Base-by-base conservation (phyloP, 2,888 invertebrate species). In the Drosophila imparisetae region DNA sequence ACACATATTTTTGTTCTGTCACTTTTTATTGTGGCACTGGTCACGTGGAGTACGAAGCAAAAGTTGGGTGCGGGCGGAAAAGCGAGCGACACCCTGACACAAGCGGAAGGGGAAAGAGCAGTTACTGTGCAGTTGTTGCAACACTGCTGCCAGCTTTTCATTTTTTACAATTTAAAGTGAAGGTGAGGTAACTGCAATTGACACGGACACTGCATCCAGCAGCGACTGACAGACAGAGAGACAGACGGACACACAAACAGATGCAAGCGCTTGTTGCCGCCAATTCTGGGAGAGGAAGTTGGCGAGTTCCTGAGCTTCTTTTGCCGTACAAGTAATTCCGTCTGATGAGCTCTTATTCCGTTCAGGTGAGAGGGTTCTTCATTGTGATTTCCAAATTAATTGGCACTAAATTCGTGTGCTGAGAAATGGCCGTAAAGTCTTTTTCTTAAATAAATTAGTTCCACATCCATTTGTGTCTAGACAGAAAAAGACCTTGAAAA, bases 1-100 rank as follows among this genome's bases (percentile, higher is more conserved):
- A 82, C 83, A 87, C 84, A 84, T 83, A 84, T 84, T 84, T 84
- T 74, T 83, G 83, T 83, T 85, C 86, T 84, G 84, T 87, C 88
- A 84, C 88, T 84, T 84, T 87, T 84, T 84, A 87, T 87, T 84
- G 84, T 84, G 66, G 71, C 79, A 64, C 66, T 62, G 64, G 53
- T 63, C 62, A 38, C 59, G 50, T 42, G 21, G 32, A 8, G 59
- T 49, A 38, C 7, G 21, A 24, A 24, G 21, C 8, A 32, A 40
- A 40, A 40, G 40, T 11, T 45, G 52, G 59, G 30, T 30, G 54
- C 36, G 29, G n/a, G 29, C 48, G 57, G 45, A 60, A 54, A 65
- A 55, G 60, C 45, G 18, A 36, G 42, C 13, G 36, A 3, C 45
- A 24, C 45, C 15, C 24, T 32, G 11, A 32, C 10, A 32, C 32